A percentile compares a stretch with the other conserved stretches of the same genome.
Conservation (phyloP, 1,140 invertebrate genomes). For the Drosophila elegans region DNA sequence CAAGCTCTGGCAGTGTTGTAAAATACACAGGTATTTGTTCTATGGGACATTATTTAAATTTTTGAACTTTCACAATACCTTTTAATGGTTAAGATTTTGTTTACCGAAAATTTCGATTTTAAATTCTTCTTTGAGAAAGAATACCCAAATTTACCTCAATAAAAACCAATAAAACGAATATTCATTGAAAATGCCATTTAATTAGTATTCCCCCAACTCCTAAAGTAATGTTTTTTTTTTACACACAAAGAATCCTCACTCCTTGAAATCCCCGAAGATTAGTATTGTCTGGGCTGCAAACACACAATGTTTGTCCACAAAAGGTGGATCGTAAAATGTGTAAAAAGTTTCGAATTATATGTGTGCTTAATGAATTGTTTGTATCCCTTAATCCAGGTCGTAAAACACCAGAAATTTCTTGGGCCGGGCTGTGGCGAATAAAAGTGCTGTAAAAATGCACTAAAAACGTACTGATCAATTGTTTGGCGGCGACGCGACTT, state of each 20-base stretch:
- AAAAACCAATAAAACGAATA: neutral
- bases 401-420: slow-evolving; percentile 20
- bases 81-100: too few species aligned
- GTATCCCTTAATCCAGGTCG: slow-evolving; percentile 7
- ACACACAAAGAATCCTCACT: neutral
- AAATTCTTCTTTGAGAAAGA: too few species aligned
- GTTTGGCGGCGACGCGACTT: neutral
- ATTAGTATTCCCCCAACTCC: neutral
- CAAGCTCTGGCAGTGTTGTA: too few species aligned
- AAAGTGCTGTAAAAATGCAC: slow-evolving; percentile 18
- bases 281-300: neutral
- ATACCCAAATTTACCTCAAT: too few species aligned
- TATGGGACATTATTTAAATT: too few species aligned
- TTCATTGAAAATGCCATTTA: neutral
- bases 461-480: slow-evolving; percentile 2
- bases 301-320: slow-evolving; percentile 48
- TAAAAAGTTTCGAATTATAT: slow-evolving; percentile 44
- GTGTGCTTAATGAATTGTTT: slow-evolving; percentile 45
- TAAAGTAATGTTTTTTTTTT: neutral
- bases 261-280: neutral
- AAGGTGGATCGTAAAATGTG: slow-evolving; percentile 34
- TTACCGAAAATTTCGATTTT: too few species aligned
- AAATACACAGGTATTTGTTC: too few species aligned
- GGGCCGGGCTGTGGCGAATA: neutral
- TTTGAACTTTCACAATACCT: too few species aligned